phyloP scores from a whole-genome alignment of 2,797 vertebrate genomes.

The Sebastes goodei region DNA sequence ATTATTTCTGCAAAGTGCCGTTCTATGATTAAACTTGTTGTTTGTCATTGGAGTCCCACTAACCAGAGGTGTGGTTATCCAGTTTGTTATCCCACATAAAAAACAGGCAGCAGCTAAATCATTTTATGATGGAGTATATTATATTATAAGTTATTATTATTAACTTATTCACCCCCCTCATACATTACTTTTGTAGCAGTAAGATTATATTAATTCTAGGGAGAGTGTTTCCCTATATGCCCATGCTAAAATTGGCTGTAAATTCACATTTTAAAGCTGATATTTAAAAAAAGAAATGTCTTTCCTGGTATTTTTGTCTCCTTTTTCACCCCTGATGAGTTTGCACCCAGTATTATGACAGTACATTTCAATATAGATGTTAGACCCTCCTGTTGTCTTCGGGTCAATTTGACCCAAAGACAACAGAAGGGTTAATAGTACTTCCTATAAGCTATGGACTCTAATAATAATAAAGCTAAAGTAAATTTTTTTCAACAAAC shows the following conservation, averaged over 20 bases:
- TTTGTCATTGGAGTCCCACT: background rate
- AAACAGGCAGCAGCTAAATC: background rate
- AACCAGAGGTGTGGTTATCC: background rate
- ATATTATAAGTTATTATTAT: background rate
- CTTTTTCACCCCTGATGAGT: too few relatives aligned
- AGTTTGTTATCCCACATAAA: background rate
- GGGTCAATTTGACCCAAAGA: too few relatives aligned
- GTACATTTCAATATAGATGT: background rate
- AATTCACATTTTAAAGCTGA: background rate
- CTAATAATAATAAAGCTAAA: background rate
- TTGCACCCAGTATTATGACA: background rate
- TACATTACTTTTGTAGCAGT: background rate
- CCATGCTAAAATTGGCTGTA: background rate
- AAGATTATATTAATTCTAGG: background rate
- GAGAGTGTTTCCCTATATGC: too few relatives aligned
- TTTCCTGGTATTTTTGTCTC: too few relatives aligned
- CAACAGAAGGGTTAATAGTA: too few relatives aligned
- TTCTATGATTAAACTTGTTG: background rate
- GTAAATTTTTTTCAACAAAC: background rate
- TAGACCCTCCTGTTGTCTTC: too few relatives aligned
- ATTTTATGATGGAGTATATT: background rate
- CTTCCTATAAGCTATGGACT: background rate
- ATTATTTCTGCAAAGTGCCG: background rate
- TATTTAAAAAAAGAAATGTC: background rate
- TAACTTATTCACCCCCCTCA: background rate